phyloP scores from a whole-genome alignment of 1,140 invertebrate genomes.

The Zaprionus ornatus region DNA sequence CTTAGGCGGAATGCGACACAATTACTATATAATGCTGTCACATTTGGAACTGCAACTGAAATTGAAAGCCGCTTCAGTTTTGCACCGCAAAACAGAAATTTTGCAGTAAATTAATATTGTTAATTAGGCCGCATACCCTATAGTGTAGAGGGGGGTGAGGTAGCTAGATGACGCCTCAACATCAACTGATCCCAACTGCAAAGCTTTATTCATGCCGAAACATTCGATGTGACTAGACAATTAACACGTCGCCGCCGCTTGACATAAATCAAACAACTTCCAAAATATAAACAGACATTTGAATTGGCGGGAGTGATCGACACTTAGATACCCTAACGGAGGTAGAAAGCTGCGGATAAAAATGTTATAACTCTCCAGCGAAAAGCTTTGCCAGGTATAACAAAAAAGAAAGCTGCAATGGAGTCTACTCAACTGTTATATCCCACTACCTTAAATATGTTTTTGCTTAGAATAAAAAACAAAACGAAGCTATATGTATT shows the following conservation, averaged over 20 bases:
- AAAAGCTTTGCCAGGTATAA: neutral
- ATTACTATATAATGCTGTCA: constrained; percentile 29
- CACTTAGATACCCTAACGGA: neutral
- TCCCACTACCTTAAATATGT: no score
- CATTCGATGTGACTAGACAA: constrained; percentile 31
- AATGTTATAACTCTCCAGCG: no score
- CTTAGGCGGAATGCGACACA: constrained; percentile 14
- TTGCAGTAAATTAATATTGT: constrained; percentile 59
- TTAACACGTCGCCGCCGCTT: constrained; percentile 39
- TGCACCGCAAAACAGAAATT: constrained; percentile 40
- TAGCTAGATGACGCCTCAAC: neutral
- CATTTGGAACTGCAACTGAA: constrained; percentile 18
- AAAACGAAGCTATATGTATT: no score
- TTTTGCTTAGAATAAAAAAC: no score
- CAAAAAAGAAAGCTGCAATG: constrained; percentile 1
- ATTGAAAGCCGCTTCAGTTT: constrained; percentile 14
- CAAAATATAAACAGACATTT: constrained; percentile 12
- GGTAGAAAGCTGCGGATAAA: no score
- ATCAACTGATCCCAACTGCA: constrained; percentile 6
- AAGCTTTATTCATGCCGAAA: constrained; percentile 28
- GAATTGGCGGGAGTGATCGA: neutral
- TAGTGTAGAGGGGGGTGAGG: no score
- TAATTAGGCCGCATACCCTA: constrained; percentile 45
- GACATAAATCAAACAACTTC: constrained; percentile 38
- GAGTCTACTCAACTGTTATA: no score